Evolutionary conservation across 1,140 invertebrate species (phyloP), one percentile per base, ranked within the genome.

Genomic region (Chrysopa pallens): DNA sequence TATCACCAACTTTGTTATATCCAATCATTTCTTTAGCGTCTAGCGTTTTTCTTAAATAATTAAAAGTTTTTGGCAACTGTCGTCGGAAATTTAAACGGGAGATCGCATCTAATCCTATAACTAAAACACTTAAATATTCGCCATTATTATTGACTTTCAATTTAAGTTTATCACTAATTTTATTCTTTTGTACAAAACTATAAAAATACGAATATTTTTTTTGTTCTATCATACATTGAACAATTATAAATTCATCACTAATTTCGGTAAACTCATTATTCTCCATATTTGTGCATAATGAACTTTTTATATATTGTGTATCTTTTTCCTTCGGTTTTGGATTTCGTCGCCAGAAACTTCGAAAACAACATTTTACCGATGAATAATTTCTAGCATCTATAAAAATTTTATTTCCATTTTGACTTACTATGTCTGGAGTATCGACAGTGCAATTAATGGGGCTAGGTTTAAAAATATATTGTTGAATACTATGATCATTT

Each of bases 31-130:
- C 79, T 7, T 81, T 67, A 8, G 76, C 74, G 1, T 62, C 66
- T 6, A 81, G 60, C 8, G 71, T 58, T 43, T 68, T 65, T 9
- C 48, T 45, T 5, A 88, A 62, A 49, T 70, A 74, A 1, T 61
- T 49, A 1, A 72, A 58, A 0, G 84, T 85, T 50, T 70, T 69
- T 0, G 78, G 79, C 78, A 91, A 82, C 44, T 84, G 79, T 14
- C 87, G 70, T 37, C 81, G 71, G 44, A 89, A 80, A 61, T 92
- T 90, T 39, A 90, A 64, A 38, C 85, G 69, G 0, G 88, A 93
- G 2, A 91, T 72, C 1, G 84, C 79, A 56, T 92, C 88, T 11
- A 93, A 68, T 0, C 89, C 89, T n/a, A 92, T 56, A 8, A 93
- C 64, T 15, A 92, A 64, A 0, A 94, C 68, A 48, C 74, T 81